Evolutionary conservation across 2,888 invertebrate genomes (phyloP).

Genomic region (Callimorpha dominula): DNA sequence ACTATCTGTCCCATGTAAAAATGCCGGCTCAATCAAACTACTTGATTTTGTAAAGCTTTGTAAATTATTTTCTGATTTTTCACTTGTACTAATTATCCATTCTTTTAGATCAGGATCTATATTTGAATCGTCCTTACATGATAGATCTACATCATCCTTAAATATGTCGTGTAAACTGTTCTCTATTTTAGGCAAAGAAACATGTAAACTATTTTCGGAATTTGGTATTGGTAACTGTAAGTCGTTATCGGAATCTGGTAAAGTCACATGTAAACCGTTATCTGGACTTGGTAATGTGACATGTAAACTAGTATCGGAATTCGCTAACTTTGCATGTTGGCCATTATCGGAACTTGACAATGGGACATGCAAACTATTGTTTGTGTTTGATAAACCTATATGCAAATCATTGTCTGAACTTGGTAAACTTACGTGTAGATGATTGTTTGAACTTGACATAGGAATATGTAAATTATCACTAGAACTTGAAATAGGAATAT

Average conservation of each 20-base stretch:
- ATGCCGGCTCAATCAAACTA: conserved; percentile 67
- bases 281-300: conserved; percentile 13
- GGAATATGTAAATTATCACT: conserved; percentile 23
- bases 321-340: background rate
- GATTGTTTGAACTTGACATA: conserved; percentile 25
- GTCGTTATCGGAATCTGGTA: conserved; percentile 11
- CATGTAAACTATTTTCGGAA: conserved; percentile 32
- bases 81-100: conserved; percentile 68
- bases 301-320: background rate
- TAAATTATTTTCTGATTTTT: conserved; percentile 64
- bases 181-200: conserved; percentile 25
- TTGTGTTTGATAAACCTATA: conserved; percentile 8
- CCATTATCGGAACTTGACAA: conserved; percentile 6
- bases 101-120: conserved; percentile 67
- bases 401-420: conserved; percentile 11
- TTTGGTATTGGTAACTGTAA: conserved; percentile 21
- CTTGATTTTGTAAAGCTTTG: conserved; percentile 64
- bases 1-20: conserved; percentile 67
- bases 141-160: conserved; percentile 63
- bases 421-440: conserved; percentile 10
- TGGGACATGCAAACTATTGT: conserved; percentile 10
- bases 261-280: conserved; percentile 11
- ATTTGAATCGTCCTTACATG: conserved; percentile 65
- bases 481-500: conserved; percentile 27
- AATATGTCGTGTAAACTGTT: conserved; percentile 63